phyloP scores from a whole-genome alignment of 2,797 vertebrate species.

The Trachops cirrhosus region DNA sequence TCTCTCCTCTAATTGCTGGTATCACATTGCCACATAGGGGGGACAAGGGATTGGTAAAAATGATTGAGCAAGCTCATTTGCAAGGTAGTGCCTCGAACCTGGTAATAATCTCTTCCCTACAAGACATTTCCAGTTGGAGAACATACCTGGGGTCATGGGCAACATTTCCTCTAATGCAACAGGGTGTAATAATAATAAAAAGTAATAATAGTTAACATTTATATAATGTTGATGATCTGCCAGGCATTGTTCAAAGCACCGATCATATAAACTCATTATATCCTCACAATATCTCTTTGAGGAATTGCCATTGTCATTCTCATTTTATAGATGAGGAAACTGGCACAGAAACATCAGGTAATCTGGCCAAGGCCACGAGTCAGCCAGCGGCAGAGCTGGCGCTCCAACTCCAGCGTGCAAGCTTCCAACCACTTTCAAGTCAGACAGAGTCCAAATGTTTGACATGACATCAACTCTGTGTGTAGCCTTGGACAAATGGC shows the following conservation, averaged over 20 bases:
- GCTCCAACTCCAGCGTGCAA: background rate
- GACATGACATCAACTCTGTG: accelerated
- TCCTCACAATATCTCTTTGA: background rate
- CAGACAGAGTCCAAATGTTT: background rate
- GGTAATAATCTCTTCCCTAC: background rate
- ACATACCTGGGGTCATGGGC: background rate
- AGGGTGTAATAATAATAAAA: background rate
- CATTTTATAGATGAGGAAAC: background rate
- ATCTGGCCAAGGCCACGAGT: background rate
- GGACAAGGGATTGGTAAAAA: background rate
- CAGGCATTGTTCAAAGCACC: background rate
- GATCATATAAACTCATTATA: background rate
- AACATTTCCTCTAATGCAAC: background rate
- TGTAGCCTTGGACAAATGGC: background rate
- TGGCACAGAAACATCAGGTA: background rate
- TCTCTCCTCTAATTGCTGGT: background rate
- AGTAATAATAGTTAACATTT: background rate
- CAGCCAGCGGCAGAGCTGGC: too few species aligned
- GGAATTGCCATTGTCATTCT: background rate
- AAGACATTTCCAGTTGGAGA: background rate
- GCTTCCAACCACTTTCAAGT: background rate
- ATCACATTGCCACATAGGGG: background rate
- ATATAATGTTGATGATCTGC: background rate
- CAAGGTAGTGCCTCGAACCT: background rate
- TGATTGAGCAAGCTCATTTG: background rate